These are phyloP conservation scores for Poliocrania exsul DNA, from an alignment of 2,797 vertebrate genomes.

Conservation along the genomic window DNA sequence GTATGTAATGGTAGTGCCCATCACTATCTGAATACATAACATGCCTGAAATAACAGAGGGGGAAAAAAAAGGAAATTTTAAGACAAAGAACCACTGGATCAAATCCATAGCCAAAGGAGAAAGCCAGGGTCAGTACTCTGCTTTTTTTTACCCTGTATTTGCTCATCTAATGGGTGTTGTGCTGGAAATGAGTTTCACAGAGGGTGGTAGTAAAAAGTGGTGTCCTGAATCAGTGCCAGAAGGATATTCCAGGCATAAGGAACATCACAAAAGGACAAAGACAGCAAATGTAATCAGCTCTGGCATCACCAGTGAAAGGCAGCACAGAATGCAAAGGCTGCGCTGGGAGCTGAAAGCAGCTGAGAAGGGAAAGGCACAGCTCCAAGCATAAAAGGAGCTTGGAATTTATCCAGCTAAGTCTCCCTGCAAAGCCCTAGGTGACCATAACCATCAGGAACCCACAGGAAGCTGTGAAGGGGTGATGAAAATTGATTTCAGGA, in stretches of 20 bases:
- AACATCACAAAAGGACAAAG: conserved; percentile 52
- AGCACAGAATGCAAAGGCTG: conserved; percentile 12
- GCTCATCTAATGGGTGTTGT: conserved; percentile 6
- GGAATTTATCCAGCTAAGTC: neutral
- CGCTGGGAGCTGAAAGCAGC: neutral
- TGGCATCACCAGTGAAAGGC: neutral
- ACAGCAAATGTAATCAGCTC: conserved; percentile 44
- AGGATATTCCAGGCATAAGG: conserved; percentile 57
- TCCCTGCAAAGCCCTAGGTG: neutral
- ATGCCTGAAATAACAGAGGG: neutral
- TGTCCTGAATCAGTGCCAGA: conserved; percentile 50
- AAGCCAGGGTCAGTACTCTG: neutral
- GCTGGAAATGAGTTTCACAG: conserved; percentile 35
- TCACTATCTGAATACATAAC: neutral
- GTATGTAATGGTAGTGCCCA: neutral
- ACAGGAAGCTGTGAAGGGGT: neutral
- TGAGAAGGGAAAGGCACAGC: neutral
- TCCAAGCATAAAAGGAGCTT: neutral
- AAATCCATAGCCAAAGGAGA: neutral
- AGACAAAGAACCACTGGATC: neutral
- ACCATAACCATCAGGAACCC: neutral
- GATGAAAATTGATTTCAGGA: neutral
- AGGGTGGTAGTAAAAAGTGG: conserved; percentile 16
- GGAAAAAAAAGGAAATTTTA: neutral
- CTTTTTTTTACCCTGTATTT: neutral